These are phyloP conservation scores for Gambusia yucatana DNA, from an alignment of 2,797 vertebrate genomes.

Conservation along the genomic window DNA sequence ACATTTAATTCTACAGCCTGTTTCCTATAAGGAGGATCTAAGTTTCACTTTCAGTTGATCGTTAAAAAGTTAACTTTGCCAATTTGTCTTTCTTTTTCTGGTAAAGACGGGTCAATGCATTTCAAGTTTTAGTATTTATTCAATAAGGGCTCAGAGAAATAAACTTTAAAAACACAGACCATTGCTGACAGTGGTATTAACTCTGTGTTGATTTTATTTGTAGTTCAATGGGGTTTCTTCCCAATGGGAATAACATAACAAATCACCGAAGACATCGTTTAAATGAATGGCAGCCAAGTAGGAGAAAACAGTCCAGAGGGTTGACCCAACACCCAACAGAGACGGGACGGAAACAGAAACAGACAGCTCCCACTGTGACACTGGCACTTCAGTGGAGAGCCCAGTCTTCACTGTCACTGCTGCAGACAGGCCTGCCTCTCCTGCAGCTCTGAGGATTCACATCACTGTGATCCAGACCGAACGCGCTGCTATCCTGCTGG, in stretches of 20 bases:
- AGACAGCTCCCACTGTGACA: conserved; percentile 48
- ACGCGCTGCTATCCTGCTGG: conserved; percentile 32
- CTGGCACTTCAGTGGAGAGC: conserved; percentile 50
- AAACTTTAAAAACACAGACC: conserved; percentile 3
- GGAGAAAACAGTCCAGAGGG: conserved; percentile 38
- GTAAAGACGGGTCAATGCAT: not conserved
- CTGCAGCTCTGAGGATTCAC: conserved; percentile 12
- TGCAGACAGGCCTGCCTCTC: conserved; percentile 33
- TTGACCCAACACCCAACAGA: conserved; percentile 46
- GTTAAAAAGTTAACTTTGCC: conserved; percentile 1
- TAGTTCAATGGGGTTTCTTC: not conserved
- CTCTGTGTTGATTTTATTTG: not conserved
- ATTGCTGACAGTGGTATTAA: conserved; percentile 1
- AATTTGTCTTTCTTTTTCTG: conserved; percentile 12
- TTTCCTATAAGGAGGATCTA: not conserved
- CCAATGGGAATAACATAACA: conserved; percentile 12
- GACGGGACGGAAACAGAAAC: conserved; percentile 37
- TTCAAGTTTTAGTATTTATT: not conserved
- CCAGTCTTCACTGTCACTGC: conserved; percentile 43
- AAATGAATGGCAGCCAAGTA: conserved; percentile 33
- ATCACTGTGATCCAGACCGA: conserved; percentile 31
- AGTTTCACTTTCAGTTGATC: conserved; percentile 2
- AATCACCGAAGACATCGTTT: conserved; percentile 22
- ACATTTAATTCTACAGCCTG: conserved; percentile 14
- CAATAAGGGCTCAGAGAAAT: not conserved